phyloP scores from a whole-genome alignment of 2,888 invertebrate species.

The Rambutsinella grinnellia region DNA sequence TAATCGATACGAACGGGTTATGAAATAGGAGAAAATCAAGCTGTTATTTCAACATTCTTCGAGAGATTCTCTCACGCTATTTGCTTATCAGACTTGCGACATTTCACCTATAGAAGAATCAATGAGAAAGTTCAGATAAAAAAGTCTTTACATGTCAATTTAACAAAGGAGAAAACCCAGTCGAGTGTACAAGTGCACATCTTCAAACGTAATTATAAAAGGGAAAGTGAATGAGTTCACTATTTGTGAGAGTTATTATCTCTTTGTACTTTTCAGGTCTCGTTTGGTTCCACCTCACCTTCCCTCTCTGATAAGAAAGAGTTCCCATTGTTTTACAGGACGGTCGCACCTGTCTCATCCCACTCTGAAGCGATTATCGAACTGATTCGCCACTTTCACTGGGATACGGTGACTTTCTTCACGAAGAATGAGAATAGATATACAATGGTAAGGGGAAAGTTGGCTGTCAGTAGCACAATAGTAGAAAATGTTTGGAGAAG shows the following conservation, averaged over 20 bases:
- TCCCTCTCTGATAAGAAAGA: slow-evolving; percentile 89
- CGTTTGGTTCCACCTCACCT: slow-evolving; percentile 91
- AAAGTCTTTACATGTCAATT: slow-evolving; percentile 18
- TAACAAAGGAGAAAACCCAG: slow-evolving; percentile 4
- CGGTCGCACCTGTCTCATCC: slow-evolving; percentile 90
- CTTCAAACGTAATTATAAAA: background rate
- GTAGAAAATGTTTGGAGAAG: too few species aligned
- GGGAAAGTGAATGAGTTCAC: background rate
- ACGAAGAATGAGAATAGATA: slow-evolving; percentile 89
- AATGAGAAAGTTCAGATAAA: too few species aligned
- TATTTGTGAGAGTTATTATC: too few species aligned
- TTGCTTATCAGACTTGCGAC: too few species aligned
- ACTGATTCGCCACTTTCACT: slow-evolving; percentile 83
- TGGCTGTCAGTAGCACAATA: background rate
- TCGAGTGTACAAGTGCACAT: slow-evolving; percentile 2
- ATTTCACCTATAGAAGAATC: too few species aligned
- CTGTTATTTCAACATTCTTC: too few species aligned
- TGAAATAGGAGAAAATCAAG: too few species aligned
- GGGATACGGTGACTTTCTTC: slow-evolving; percentile 90
- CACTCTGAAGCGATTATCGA: slow-evolving; percentile 89
- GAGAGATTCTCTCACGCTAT: too few species aligned
- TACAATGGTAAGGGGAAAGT: slow-evolving; percentile 74
- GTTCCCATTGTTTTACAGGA: slow-evolving; percentile 90
- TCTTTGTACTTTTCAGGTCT: slow-evolving; percentile 76
- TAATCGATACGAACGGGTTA: background rate